phyloP scores from a whole-genome alignment of 2,888 invertebrate species.

The Ophion obscuratus region DNA sequence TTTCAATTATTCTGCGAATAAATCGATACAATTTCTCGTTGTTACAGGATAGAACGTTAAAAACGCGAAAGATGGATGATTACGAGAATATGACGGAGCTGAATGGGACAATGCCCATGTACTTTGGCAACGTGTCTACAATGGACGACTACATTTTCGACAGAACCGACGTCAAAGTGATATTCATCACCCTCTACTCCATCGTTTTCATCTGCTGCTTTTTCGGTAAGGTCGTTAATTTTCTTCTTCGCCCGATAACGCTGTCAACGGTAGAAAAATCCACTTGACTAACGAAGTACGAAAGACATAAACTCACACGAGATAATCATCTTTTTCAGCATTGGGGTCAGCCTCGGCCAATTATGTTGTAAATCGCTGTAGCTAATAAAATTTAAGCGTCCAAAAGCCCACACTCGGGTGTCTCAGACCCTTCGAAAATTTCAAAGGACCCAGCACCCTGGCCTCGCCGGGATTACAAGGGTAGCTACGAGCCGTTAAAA shows the following conservation, averaged over 20 bases:
- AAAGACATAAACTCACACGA: background rate
- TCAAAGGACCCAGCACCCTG: background rate
- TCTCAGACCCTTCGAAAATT: background rate
- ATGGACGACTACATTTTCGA: conserved; percentile 90
- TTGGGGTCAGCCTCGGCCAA: background rate
- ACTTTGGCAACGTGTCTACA: conserved; percentile 67
- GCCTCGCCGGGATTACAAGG: background rate
- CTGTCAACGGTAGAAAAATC: background rate
- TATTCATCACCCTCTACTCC: conserved; percentile 91
- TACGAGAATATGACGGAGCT: conserved; percentile 56
- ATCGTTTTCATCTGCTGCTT: conserved; percentile 93
- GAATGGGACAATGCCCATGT: conserved; percentile 66
- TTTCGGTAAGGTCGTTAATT: conserved; percentile 88
- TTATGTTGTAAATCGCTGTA: background rate
- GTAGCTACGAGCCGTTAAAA: background rate
- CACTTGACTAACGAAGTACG: background rate
- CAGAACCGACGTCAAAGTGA: conserved; percentile 89
- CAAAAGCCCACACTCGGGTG: background rate
- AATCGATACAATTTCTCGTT: conserved; percentile 14
- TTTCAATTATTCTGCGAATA: background rate
- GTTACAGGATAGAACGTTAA: conserved; percentile 45
- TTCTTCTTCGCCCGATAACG: no score
- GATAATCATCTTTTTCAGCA: background rate
- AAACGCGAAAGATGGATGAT: conserved; percentile 53
- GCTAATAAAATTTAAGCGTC: background rate